Conservation (phyloP, 2,797 vertebrate genomes). For the Erpetoichthys calabaricus region DNA sequence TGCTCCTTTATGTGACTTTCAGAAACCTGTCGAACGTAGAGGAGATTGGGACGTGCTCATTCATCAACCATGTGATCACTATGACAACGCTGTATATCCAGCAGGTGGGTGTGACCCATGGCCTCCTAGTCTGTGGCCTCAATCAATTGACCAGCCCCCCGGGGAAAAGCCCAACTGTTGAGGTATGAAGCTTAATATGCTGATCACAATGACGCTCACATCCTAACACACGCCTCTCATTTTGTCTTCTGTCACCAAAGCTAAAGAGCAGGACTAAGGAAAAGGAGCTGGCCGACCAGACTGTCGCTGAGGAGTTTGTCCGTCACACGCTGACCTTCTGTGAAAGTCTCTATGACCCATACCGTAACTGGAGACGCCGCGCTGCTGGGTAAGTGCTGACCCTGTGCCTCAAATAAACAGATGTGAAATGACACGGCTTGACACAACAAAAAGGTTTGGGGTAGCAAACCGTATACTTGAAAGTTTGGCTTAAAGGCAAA, state of each 20-base stretch:
- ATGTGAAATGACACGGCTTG: not conserved
- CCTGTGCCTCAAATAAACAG: not conserved
- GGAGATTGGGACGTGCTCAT: slow-evolving; percentile 92
- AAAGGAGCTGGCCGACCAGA: slow-evolving; percentile 89
- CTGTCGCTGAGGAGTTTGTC: slow-evolving; percentile 86
- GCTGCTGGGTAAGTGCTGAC: slow-evolving; percentile 58
- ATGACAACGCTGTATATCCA: slow-evolving; percentile 96
- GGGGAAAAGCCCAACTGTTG: not conserved
- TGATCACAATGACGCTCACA: too few species aligned
- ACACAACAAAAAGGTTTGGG: too few species aligned
- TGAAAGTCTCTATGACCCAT: slow-evolving; percentile 92
- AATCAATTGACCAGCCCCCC: not conserved
- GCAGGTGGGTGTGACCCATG: slow-evolving; percentile 55
- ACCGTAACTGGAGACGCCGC: slow-evolving; percentile 85
- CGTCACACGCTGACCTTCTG: slow-evolving; percentile 85
- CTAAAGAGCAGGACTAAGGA: slow-evolving; percentile 95
- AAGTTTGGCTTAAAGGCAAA: too few species aligned
- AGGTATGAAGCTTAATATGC: not conserved
- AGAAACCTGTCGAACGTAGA: slow-evolving; percentile 95
- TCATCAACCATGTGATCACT: slow-evolving; percentile 92
- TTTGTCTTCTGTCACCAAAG: slow-evolving; percentile 30
- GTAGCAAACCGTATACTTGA: not conserved
- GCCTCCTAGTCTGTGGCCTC: too few species aligned
- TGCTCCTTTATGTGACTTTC: slow-evolving; percentile 5
- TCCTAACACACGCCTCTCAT: too few species aligned